phyloP scores from a whole-genome alignment of 2,888 invertebrate genomes.

The Branchipolynoe longqiensis region DNA sequence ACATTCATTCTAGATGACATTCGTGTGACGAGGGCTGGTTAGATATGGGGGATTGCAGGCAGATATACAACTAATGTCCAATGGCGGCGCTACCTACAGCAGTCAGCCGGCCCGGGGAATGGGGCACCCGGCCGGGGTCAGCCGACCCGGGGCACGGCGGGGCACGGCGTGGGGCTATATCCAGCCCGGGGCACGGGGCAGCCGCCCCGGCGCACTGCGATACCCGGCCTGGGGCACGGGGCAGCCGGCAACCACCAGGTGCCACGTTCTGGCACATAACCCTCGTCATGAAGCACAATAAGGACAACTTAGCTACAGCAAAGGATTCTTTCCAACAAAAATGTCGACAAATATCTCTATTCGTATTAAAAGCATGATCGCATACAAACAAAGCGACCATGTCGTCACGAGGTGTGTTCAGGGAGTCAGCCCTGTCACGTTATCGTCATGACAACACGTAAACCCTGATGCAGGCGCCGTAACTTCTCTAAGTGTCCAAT shows the following conservation, averaged over 20 bases:
- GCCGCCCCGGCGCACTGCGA: no score
- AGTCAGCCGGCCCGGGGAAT: no score
- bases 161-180: no score
- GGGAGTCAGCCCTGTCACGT: slow-evolving; percentile 31
- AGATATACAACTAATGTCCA: slow-evolving; percentile 43
- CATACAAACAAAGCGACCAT: slow-evolving; percentile 16
- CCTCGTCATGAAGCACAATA: not conserved
- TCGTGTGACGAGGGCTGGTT: slow-evolving; percentile 1
- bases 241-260: no score
- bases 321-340: slow-evolving; percentile 8
- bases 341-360: slow-evolving; percentile 9
- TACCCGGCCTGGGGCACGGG: no score
- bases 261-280: not conserved
- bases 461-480: slow-evolving; percentile 49
- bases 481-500: slow-evolving; percentile 27
- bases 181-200: no score
- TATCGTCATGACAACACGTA: slow-evolving; percentile 47
- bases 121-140: no score
- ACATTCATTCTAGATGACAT: slow-evolving; percentile 45
- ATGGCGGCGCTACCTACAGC: slow-evolving; percentile 19
- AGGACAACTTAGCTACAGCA: slow-evolving; percentile 30
- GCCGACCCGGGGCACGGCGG: no score
- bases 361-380: not conserved
- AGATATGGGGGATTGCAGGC: slow-evolving; percentile 20
- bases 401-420: slow-evolving; percentile 5